phyloP scores from a whole-genome alignment of 2,888 invertebrate species.

The Lysandra bellargus region DNA sequence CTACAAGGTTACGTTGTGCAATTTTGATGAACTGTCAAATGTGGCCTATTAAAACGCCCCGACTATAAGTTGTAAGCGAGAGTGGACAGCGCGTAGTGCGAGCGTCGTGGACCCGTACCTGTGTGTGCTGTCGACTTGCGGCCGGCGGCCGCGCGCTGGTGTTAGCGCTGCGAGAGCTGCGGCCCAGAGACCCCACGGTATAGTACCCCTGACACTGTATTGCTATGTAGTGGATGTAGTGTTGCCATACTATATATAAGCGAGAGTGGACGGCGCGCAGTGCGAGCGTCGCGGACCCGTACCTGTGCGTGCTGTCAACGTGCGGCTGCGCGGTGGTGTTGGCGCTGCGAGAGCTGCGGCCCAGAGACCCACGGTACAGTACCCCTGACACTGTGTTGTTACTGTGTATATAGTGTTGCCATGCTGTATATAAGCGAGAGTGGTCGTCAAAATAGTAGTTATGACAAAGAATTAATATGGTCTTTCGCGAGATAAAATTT shows the following conservation, averaged over 20 bases:
- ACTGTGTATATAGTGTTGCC: too few species aligned
- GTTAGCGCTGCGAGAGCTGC: conserved; percentile 87
- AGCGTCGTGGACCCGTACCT: conserved; percentile 96
- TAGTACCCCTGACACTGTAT: conserved; percentile 17
- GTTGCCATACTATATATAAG: too few species aligned
- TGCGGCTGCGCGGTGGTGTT: conserved; percentile 93
- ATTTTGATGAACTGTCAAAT: too few species aligned
- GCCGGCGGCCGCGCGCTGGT: conserved; percentile 85
- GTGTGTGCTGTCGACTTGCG: conserved; percentile 91
- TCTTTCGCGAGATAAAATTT: too few species aligned
- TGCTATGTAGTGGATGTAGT: too few species aligned
- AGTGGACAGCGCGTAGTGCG: conserved; percentile 91
- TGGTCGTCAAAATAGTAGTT: too few species aligned
- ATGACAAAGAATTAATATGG: too few species aligned
- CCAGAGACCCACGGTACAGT: conserved; percentile 57
- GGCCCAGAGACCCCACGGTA: conserved; percentile 58
- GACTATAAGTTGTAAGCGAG: conserved; percentile 67
- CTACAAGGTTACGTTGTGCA: too few species aligned
- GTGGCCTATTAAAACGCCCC: too few species aligned
- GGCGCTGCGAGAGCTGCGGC: conserved; percentile 85
- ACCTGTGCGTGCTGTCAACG: conserved; percentile 90
- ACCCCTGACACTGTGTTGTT: neutral
- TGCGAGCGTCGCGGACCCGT: conserved; percentile 95
- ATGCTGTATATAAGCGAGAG: too few species aligned
- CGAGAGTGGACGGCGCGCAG: conserved; percentile 92